Evolutionary conservation across 2,113 vertebrate species (phyloP), one percentile per base, ranked within the genome.

Genomic region (Psilopsiagon aurifrons): DNA sequence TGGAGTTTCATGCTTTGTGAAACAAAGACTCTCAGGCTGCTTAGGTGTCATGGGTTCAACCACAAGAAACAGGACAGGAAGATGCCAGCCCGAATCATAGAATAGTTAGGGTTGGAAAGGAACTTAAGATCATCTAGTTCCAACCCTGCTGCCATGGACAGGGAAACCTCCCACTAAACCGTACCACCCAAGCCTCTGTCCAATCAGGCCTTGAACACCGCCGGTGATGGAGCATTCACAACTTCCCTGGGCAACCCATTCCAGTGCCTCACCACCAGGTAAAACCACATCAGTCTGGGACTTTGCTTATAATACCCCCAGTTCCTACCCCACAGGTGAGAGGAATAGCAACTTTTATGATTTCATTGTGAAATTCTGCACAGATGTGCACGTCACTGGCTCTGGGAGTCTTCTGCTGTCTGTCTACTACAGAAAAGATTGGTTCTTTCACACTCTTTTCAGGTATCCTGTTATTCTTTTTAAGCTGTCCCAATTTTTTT

Each of bases 291-390:
- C 29, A 90, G 39, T 9, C 13, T 60, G 27, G 8, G 33, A 51
- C 16, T 31, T 1, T 0, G 0, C n/a, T 69, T 77, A 51, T 0
- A 0, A 11, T 2, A 37, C 0, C 33, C 17, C 29, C 24, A 51
- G 43, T 39, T 8, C 10, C 13, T 6, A 31, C 2, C 7, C 27
- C 13, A 67, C n/a, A 18, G 23, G 9, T 20, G 6, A 31, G 15
- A 84, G 17, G 22, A 84, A 51, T n/a, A 84, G 13, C 25, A 68
- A 27, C 2, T 15, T 37, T 51, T 52, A 3, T 24, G 10, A 54
- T 73, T 84, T 86, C 12, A 64, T 31, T 64, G 24, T 46, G 23
- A 76, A 47, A 29, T 22, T 85, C 46, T 73, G 74, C 54, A 84
- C 15, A 63, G 64, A 31, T 69, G 22, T 29, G 9, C 19, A 29